Percentiles rank a stretch among this genome's conserved stretches.
These are phyloP conservation scores for Sardina pilchardus DNA, from an alignment of 2,113 vertebrate species.

Conservation along the genomic window DNA sequence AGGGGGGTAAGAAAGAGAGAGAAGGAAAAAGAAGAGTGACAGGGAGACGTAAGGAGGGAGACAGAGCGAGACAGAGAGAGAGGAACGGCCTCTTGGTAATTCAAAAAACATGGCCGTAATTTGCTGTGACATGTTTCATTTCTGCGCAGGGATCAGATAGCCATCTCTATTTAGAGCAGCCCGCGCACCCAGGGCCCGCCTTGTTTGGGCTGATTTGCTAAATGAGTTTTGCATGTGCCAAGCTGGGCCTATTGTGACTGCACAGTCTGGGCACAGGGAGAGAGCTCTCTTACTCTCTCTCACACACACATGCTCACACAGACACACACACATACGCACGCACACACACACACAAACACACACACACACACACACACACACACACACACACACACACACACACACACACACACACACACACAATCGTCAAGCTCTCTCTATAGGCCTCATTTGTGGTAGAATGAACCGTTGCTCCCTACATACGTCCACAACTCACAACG, in stretches of 20 bases:
- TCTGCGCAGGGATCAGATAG: conserved; percentile 78
- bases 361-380: background rate
- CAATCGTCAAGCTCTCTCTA: background rate
- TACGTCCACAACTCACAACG: background rate
- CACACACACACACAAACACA: background rate
- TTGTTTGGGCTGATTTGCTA: conserved; percentile 50
- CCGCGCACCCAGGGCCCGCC: conserved; percentile 39
- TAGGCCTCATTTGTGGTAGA: background rate
- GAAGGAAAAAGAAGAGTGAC: background rate
- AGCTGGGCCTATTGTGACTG: conserved; percentile 37
- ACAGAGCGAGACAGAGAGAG: background rate
- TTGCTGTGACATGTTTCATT: conserved; percentile 82
- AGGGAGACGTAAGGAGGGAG: background rate
- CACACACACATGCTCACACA: background rate
- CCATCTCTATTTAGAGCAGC: conserved; percentile 64
- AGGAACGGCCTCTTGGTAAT: conserved; percentile 62
- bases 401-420: background rate
- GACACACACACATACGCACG: background rate
- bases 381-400: background rate
- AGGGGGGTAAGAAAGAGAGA: background rate
- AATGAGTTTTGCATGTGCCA: conserved; percentile 53
- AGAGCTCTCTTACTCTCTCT: conserved; percentile 23
- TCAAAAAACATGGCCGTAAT: conserved; percentile 79
- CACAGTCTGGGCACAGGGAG: conserved; percentile 41
- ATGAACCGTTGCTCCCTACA: background rate